Base-by-base conservation (phyloP, 2,888 invertebrate genomes). In the Oscheius onirici region DNA sequence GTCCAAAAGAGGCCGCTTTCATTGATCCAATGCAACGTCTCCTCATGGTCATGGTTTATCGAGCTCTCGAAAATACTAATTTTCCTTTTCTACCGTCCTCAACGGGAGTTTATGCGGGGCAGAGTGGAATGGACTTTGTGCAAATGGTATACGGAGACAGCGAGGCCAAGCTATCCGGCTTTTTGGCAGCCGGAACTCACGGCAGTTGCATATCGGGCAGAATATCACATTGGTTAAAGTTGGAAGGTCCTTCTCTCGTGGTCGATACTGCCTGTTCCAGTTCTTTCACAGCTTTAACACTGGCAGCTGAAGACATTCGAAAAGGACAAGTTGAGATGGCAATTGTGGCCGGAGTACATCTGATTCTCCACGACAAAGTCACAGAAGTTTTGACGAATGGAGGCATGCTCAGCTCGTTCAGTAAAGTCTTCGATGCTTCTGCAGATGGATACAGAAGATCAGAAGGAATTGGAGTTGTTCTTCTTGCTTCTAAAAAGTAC, bases 211-310 rank as follows among this genome's bases (percentile, higher is more conserved):
- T 95, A 84, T 92, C 94, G 11, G 96, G 96, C 86, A 91, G 92
- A 87, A 91, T 97, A 72, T 96, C 97, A 0, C 97, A 92, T 90
- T 93, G 94, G 69, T 96, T 96, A 88, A 95, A 96, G 88, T 93
- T 97, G 80, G 93, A 92, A 88, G 95, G 97, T 0, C 97, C 97
- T 6, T 95, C 95, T 88, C 94, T 93, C 88, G 93, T 95, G 26
- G 89, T 97, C 55, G 97, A 99, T 89, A 97, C 97, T 0, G 97
- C 97, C 10, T 99, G 97, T 89, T 96, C 97, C 0, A 96, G 96
- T 84, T 94, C 95, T 78, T 90, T 96, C 88, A 92, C 93, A 87
- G 87, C 86, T 44, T 73, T 87, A 24, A 67, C 73, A 11, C 51
- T 73, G 3, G 87, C 87, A 24, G 74, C 76, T 34, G 81, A 83